Evolutionary conservation across 2,888 invertebrate genomes (phyloP).

Genomic region (Drosophila demipolita): DNA sequence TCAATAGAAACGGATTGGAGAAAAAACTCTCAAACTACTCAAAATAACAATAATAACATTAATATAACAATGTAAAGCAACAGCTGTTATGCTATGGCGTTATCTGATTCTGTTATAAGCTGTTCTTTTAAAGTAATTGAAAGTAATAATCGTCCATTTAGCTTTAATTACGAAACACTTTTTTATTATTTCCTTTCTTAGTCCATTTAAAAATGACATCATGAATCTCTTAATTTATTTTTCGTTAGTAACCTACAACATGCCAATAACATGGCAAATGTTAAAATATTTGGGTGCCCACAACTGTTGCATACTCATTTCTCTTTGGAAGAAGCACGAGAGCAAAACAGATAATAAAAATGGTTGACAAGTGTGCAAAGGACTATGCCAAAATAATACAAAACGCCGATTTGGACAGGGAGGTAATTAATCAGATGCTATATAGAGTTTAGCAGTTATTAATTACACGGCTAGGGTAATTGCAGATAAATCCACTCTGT

Average conservation of each 20-base stretch:
- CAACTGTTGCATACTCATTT: conserved; percentile 7
- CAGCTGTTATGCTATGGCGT: background rate
- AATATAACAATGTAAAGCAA: background rate
- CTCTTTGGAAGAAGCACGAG: conserved; percentile 1
- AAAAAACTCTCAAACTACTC: background rate
- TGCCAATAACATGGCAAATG: conserved; percentile 2
- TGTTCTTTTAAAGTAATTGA: background rate
- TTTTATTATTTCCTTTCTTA: background rate
- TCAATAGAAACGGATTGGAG: background rate
- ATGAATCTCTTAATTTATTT: background rate
- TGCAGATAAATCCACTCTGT: conserved; percentile 86
- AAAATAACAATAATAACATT: background rate
- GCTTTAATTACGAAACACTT: background rate
- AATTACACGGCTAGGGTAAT: background rate
- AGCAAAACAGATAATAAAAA: conserved; percentile 41
- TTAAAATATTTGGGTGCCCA: conserved; percentile 10
- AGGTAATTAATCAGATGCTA: conserved; percentile 77
- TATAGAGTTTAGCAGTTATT: background rate
- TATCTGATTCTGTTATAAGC: background rate
- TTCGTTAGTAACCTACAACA: background rate
- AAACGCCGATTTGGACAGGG: conserved; percentile 86
- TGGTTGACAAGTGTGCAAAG: conserved; percentile 86
- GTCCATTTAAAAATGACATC: background rate
- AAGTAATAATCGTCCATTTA: background rate
- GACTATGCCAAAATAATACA: conserved; percentile 87